phyloP scores from a whole-genome alignment of 2,113 vertebrate genomes.

The Cyprinodon variegatus region DNA sequence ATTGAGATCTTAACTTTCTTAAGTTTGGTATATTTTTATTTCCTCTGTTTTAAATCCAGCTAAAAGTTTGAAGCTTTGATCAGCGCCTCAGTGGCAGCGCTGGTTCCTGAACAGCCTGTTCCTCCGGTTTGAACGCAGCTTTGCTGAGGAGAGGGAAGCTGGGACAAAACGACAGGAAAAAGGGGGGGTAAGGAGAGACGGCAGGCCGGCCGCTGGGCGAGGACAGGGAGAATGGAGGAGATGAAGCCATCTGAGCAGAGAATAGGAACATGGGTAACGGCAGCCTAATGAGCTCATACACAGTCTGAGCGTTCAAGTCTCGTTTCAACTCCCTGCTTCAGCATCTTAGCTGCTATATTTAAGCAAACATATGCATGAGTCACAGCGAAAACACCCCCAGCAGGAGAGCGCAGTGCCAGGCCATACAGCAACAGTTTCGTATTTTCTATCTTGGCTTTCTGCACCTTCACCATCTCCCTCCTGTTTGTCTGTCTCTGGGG shows the following conservation, averaged over 20 bases:
- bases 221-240: neutral
- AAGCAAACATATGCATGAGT: constrained; percentile 36
- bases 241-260: neutral
- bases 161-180: neutral
- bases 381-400: constrained; percentile 26
- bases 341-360: constrained; percentile 1
- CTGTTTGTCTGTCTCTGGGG: neutral
- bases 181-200: neutral
- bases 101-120: constrained; percentile 38
- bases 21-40: neutral
- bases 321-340: constrained; percentile 4
- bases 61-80: too few species aligned
- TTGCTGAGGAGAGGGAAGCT: constrained; percentile 15
- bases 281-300: constrained; percentile 17
- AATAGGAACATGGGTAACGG: neutral
- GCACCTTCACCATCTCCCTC: neutral
- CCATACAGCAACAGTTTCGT: constrained; percentile 41
- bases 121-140: constrained; percentile 26
- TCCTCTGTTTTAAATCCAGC: too few species aligned
- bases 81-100: constrained; percentile 10
- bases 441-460: neutral
- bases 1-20: too few species aligned
- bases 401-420: constrained; percentile 36
- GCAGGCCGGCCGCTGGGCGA: neutral
- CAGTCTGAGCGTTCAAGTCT: neutral